Base-by-base conservation (phyloP, 2,113 vertebrate genomes). In the Eleginops maclovinus region DNA sequence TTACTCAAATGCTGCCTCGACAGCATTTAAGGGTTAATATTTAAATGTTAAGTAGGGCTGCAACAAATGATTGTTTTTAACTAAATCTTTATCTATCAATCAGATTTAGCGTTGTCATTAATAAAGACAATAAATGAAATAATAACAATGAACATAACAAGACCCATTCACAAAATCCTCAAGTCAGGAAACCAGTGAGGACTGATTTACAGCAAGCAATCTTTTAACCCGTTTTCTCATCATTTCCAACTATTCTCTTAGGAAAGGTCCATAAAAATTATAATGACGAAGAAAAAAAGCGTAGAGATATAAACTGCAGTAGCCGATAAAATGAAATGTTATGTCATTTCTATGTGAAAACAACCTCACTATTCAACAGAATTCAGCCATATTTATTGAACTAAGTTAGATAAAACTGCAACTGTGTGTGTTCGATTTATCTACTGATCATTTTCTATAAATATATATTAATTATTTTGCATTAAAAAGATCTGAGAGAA, bases 1-100 rank as follows among this genome's bases (percentile, higher is more conserved):
- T 11, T 10, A 47, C 16, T 47, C 28, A 49, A 64, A 64, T 28
- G 16, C 4, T 43, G n/a, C 9, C 9, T 43, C n/a, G 26, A 19
- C 43, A 19, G 21, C 8, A 44, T 62, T 44, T 62, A 44, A 61
- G 19, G n/a, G 56, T 40, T 12, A 64, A 63, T 46, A 46, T 62
- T 46, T 63, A 15, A 28, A 12, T 47, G 24, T 26, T 2, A 16
- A 24, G 21, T 4, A 62, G 41, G 41, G 21, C 41, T 44, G 41
- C 14, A 24, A 26, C 6, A 44, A 46, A 28, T n/a, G 24, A 31
- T 64, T 47, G 17, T 47, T 24, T 44, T 24, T 36, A 36, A 36
- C 31, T 36, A 36, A 7, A 36, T 5, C 21, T 44, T 11, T 24
- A 26, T 24, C 31, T 36, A 36, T 9, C 31, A 36, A 7, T 36